phyloP scores from a whole-genome alignment of 2,797 vertebrate species.

The Champsocephalus gunnari region DNA sequence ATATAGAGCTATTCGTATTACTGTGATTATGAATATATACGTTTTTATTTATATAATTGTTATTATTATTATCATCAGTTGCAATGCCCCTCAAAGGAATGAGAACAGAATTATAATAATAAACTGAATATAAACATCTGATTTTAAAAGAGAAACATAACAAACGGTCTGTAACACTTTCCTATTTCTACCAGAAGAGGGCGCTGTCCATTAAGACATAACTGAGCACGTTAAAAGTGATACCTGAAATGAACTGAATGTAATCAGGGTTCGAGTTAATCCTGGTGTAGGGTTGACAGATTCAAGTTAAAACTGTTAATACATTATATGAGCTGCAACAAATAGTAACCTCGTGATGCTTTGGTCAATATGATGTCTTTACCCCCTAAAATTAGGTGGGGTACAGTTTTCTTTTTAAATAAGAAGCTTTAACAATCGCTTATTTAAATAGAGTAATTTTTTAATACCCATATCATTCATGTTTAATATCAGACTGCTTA shows the following conservation, averaged over 20 bases:
- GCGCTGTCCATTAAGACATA: constrained; percentile 64
- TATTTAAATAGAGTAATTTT: not conserved
- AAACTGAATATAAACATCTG: too few species aligned
- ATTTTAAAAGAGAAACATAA: not conserved
- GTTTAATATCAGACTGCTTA: not conserved
- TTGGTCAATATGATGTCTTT: not conserved
- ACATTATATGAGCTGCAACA: not conserved
- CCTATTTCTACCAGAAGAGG: constrained; percentile 73
- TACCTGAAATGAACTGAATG: not conserved
- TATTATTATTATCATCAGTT: too few species aligned
- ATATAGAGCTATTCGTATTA: too few species aligned
- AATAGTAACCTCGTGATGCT: not conserved
- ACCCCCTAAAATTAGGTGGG: not conserved
- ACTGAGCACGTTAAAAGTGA: not conserved
- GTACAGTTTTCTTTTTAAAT: not conserved
- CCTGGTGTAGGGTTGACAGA: not conserved
- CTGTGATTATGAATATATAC: too few species aligned
- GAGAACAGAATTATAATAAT: too few species aligned
- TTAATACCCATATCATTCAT: not conserved
- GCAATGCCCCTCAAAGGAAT: too few species aligned
- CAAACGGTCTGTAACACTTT: constrained; percentile 5
- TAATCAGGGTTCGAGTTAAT: not conserved
- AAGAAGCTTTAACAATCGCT: not conserved
- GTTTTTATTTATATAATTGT: too few species aligned
- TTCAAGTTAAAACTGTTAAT: not conserved